Conservation (phyloP, 2,113 vertebrate species). For the Ptilonorhynchus violaceus region DNA sequence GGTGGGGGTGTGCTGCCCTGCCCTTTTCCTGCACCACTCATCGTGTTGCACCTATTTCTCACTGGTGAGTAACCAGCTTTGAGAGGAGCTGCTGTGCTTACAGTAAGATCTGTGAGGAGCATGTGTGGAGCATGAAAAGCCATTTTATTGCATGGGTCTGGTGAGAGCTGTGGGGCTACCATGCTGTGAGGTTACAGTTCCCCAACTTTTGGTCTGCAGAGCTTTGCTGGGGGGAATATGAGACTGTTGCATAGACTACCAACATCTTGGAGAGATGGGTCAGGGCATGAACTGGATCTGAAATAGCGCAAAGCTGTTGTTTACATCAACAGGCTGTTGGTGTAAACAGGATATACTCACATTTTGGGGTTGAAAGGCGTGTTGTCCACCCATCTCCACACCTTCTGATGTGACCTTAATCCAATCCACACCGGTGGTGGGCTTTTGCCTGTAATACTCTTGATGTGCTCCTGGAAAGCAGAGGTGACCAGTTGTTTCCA, state of each 20-base stretch:
- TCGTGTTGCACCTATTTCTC: fast-evolving
- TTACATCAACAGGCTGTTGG: neutral
- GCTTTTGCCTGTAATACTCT: neutral
- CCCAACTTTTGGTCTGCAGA: neutral
- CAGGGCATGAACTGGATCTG: neutral
- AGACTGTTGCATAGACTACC: neutral
- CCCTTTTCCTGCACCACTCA: fast-evolving
- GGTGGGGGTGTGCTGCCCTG: neutral
- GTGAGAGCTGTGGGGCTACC: neutral
- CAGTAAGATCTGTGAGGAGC: neutral
- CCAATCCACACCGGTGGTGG: neutral
- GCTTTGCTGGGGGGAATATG: neutral
- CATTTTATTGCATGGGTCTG: too few relatives aligned
- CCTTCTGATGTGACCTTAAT: neutral
- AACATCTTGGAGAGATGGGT: neutral
- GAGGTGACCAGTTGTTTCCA: neutral
- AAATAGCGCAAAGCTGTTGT: neutral
- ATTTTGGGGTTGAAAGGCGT: neutral
- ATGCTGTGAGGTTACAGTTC: fast-evolving
- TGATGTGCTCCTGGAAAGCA: neutral
- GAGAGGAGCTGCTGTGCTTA: neutral
- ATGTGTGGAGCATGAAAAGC: neutral
- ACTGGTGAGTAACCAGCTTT: too few relatives aligned
- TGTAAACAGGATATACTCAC: neutral
- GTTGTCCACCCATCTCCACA: neutral